A percentile compares a stretch with the other conserved stretches of the same genome.
Conservation (phyloP, 2,113 vertebrate genomes). For the Tetrao urogallus region DNA sequence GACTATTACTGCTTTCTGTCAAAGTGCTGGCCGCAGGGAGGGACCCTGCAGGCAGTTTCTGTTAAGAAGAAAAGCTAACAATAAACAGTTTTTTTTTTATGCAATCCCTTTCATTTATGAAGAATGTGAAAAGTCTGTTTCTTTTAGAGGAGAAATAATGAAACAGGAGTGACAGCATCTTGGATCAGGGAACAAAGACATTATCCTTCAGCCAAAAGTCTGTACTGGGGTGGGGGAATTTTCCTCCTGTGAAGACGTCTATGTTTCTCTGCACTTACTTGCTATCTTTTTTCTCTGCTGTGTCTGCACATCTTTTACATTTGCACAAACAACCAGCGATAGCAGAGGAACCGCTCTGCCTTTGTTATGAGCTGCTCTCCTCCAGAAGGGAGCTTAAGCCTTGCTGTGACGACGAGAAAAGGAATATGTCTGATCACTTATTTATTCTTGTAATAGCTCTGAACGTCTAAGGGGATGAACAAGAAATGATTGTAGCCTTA, state of each 20-base stretch:
- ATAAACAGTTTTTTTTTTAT: background rate
- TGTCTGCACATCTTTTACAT: background rate
- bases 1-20: background rate
- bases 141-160: slow-evolving; percentile 1
- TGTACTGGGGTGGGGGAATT: background rate
- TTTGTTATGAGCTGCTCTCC: background rate
- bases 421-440: background rate
- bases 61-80: background rate
- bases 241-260: background rate
- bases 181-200: slow-evolving; percentile 47
- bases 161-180: slow-evolving; percentile 10
- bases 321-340: slow-evolving; percentile 14
- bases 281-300: background rate
- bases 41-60: background rate
- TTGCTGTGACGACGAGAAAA: background rate
- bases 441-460: background rate
- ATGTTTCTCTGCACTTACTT: background rate
- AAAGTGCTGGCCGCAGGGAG: background rate
- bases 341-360: background rate
- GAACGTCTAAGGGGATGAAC: background rate
- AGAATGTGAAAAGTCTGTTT: slow-evolving; percentile 26
- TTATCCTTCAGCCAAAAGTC: slow-evolving; percentile 14
- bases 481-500: background rate
- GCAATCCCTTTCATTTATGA: slow-evolving; percentile 1
- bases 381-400: background rate